Base-by-base conservation (phyloP, 2,888 invertebrate species). In the Platycheirus albimanus region DNA sequence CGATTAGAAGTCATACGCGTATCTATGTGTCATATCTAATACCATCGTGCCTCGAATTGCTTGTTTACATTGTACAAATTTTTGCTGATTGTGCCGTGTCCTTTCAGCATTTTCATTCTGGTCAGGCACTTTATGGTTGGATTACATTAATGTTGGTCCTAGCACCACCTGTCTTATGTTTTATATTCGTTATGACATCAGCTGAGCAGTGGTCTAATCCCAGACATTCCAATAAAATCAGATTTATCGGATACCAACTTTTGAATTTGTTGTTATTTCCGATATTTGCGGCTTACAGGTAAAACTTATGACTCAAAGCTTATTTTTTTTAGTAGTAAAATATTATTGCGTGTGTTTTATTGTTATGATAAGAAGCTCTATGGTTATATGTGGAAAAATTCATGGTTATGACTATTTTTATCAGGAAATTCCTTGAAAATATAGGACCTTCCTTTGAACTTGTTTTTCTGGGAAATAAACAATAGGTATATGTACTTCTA, bases 71-170 rank as follows among this genome's bases (percentile, higher is more conserved):
- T 36, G 90, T 94, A 3, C 92, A 95, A 63, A 93, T 95, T 41
- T 93, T 94, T 15, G 93, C 93, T 45, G 96, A 96, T 88, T 88
- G 94, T 30, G 93, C 94, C 0, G 92, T 95, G 1, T 92, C 94
- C 58, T 91, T 92, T 80, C 93, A 94, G 87, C 94, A 95, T 87
- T 93, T 93, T 85, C 91, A 91, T 15, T 93, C 93, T 86, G 91
- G 92, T 3, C 93, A 94, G 88, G 90, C 92, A 13, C 89, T 91
- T 72, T 92, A 91, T 88, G 93, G 91, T 1, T 88, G 90, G 36
- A 87, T 92, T 8, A 93, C 93, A 0, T 63, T 92, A 15, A 87
- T 90, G 47, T 87, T 93, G 38, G 89, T 93, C 85, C 90, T 91
- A 54, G 86, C 93, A 38, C 95, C 95, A 1, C 92, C 93, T 0